Base-by-base conservation (phyloP, 2,113 vertebrate genomes). In the Zapus hudsonius region DNA sequence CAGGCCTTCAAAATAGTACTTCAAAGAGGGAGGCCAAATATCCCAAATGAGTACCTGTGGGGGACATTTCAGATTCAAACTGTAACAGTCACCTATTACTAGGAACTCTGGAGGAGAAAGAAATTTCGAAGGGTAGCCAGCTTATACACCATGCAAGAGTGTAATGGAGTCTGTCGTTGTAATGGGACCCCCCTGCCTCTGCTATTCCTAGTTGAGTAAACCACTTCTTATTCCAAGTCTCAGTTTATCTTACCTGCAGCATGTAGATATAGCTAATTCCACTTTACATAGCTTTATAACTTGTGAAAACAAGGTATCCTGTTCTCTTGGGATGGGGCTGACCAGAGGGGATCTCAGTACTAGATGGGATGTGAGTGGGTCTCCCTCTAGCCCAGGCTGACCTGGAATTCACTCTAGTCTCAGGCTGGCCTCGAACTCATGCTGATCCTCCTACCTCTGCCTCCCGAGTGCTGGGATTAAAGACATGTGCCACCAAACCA, bases 231-330 rank as follows among this genome's bases (percentile, higher is more conserved):
- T 19, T 16, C 38, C 19, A 89, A 79, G 40, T 22, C 72, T 96
- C 89, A 67, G 42, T 92, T 64, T 70, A 47, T n/a, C n/a, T 74
- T 10, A 72, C 31, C 70, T 47, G 79, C 47, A 52, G 76, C 88
- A 64, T 33, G 61, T 52, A 38, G 2, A 31, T 66, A 70, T 33
- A 74, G 33, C 10, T 9, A 6, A 40, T 59, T 25, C 22, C 36
- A 15, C 29, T 9, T 66, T 78, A 13, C 61, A 17, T 11, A 81
- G 59, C 55, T 64, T 73, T 16, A 16, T 44, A 12, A 38, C 42
- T 40, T 89, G n/a, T 20, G 57, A 78, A 59, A 20, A 38, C 36
- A 64, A 33, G 42, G 36, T 55, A 31, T 47, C 36, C 66, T 52
- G 29, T 9, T 66, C 42, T 55, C 67, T n/a, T 31, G n/a, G 7